Evolutionary conservation across 2,113 vertebrate genomes (phyloP), one percentile per base, ranked within the genome.

Genomic region (Chascanopsetta lugubris): DNA sequence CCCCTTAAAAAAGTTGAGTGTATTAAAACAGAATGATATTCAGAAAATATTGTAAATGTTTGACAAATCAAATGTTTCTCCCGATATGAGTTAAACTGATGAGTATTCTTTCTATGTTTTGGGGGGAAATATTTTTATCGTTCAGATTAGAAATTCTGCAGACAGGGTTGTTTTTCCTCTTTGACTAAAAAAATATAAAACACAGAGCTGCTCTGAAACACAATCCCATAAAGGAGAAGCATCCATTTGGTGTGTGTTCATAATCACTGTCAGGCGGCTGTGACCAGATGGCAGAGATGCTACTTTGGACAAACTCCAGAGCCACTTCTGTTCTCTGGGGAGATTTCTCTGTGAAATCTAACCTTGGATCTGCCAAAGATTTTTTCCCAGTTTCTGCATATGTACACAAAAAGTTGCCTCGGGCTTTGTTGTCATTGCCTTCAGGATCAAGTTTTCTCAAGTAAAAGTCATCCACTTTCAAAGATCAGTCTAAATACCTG

Each of bases 271-370:
- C 72, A 79, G 70, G 65, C 73, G 66, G 77, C 72, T 86, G 64
- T 73, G 77, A 86, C 79, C 87, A 90, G 89, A 90, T 88, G 87
- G 85, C 83, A 79, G 30, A 49, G 68, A 75, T 68, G 77, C 69
- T 53, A 61, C 72, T 63, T 83, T 89, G 87, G 87, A 86, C 72
- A 72, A 61, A 75, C 67, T 86, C 87, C 87, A 89, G 49, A 75
- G 64, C 59, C 61, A 79, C 75, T 76, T 75, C 68, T 75, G 69
- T 69, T 81, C 80, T 80, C 73, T 24, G 64, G 65, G 77, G 82
- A 81, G 51, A 72, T 47, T 72, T 75, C 63, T 64, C 78, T 79
- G 55, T 82, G 61, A 80, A 77, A 75, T 68, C 68, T 80, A 81
- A 87, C 83, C 85, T 85, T 84, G 80, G 69, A 80, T 82, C 71